Evolutionary conservation across 2,113 vertebrate genomes (phyloP), one percentile per base, ranked within the genome.

Genomic region (Toxotes jaculatrix): DNA sequence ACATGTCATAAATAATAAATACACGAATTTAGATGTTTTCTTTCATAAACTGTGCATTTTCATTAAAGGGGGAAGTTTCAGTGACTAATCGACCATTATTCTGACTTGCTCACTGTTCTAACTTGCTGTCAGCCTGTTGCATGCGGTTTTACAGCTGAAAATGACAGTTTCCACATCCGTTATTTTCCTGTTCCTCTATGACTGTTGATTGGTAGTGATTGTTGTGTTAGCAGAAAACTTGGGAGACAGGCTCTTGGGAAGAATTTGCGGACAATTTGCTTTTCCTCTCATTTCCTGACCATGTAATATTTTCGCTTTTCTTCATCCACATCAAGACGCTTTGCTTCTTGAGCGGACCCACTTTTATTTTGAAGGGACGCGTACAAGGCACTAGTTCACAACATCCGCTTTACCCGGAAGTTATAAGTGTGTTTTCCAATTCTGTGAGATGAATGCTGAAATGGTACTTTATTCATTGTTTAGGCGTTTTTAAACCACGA

Each of bases 371-470:
- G 89, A 88, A 89, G 38, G 59, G 9, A 38, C 1, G 6, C 1
- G 1, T 14, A 67, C 27, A 1, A 1, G 0, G 1, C 16, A 19
- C 3, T 5, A 12, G 16, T 23, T 31, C 63, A 84, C 0, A 85
- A 87, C 84, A 87, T 89, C 91, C 89, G 88, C 0, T 74, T 61
- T 2, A 79, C 43, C 80, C 79, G 85, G 89, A 87, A 81, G 83
- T 85, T 4, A 1, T 36, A 0, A 4, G 0, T 12, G 14, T 21
- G 0, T 5, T 36, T 12, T 17, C 1, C 3, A 14, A 0, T 8
- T 49, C 0, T 27, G 4, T 1, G 16, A 6, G 3, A 49, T 71
- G 40, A 69, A 36, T 4, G 17, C 3, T 19, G 3, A 6, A 27
- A 53, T 56, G 3, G 4, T 13, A 4, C 27, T 73, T 60, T 36